A percentile compares a stretch with the other conserved stretches of the same genome.
These are phyloP conservation scores for Oedothorax gibbosus DNA, from an alignment of 1,140 invertebrate species.

Conservation along the genomic window DNA sequence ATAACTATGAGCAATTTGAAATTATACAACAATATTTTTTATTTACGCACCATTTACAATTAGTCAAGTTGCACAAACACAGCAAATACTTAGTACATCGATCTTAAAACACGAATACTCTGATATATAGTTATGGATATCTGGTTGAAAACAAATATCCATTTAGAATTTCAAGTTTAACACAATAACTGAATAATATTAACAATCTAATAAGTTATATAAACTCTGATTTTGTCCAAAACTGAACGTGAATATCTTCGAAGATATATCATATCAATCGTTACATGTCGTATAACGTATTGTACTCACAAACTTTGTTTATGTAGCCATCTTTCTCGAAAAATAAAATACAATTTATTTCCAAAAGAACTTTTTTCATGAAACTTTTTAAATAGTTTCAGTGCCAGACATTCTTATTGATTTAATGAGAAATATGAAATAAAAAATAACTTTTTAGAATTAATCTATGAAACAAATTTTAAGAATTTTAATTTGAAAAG, in stretches of 20 bases:
- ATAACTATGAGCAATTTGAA: not conserved
- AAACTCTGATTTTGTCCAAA: not conserved
- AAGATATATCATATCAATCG: not conserved
- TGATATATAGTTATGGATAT: constrained; percentile 38
- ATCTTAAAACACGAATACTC: constrained; percentile 55
- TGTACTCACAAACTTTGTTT: not conserved
- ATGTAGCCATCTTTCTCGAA: constrained; percentile 51
- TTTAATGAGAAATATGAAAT: constrained; percentile 3
- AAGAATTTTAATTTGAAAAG: too few species aligned
- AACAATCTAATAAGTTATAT: constrained; percentile 21
- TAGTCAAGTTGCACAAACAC: constrained; percentile 37
- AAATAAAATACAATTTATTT: constrained; percentile 23
- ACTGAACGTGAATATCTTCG: not conserved
- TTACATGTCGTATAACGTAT: not conserved
- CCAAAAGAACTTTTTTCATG: not conserved
- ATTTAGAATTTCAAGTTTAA: constrained; percentile 38
- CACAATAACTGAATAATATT: constrained; percentile 25
- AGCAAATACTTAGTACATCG: constrained; percentile 40
- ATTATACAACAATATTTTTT: constrained; percentile 55
- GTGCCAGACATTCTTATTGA: not conserved
- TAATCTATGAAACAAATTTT: too few species aligned
- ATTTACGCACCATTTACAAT: constrained; percentile 43
- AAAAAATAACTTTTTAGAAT: too few species aligned
- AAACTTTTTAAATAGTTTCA: not conserved
- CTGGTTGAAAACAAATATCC: constrained; percentile 10